Evolutionary conservation across 2,113 vertebrate genomes (phyloP).

Genomic region (Platysternon megacephalum): DNA sequence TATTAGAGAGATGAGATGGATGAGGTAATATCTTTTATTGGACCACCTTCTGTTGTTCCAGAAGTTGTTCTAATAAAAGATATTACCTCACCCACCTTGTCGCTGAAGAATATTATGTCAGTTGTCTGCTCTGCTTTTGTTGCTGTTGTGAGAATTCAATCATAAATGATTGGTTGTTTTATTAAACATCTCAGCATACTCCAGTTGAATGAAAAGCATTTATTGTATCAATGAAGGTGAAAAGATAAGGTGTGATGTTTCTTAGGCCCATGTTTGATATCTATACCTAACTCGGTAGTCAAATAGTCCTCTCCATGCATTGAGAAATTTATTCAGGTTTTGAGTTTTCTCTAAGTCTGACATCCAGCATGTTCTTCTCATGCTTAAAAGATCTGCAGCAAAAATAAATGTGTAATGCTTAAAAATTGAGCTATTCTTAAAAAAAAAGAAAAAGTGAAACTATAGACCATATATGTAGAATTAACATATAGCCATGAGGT

Average conservation of each 20-base stretch:
- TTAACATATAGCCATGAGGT: slow-evolving; percentile 45
- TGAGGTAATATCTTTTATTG: background rate
- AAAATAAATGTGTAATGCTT: background rate
- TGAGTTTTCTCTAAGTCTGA: background rate
- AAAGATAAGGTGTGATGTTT: background rate
- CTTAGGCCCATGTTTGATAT: background rate
- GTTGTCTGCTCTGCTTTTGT: background rate
- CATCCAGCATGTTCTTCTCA: background rate
- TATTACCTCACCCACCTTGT: background rate
- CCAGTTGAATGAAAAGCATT: background rate
- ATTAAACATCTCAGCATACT: background rate
- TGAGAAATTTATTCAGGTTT: background rate
- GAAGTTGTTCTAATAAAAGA: background rate
- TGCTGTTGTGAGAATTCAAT: background rate
- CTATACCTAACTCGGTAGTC: background rate
- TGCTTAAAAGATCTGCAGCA: background rate
- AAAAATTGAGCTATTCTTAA: background rate
- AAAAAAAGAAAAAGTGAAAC: slow-evolving; percentile 27
- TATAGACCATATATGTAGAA: background rate
- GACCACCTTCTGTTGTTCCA: background rate
- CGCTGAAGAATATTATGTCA: background rate
- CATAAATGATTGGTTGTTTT: background rate
- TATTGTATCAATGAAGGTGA: background rate
- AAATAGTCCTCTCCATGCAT: background rate
- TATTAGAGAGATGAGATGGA: background rate